Base-by-base conservation (phyloP, 2,113 vertebrate species). In the Copsychus sechellarum region DNA sequence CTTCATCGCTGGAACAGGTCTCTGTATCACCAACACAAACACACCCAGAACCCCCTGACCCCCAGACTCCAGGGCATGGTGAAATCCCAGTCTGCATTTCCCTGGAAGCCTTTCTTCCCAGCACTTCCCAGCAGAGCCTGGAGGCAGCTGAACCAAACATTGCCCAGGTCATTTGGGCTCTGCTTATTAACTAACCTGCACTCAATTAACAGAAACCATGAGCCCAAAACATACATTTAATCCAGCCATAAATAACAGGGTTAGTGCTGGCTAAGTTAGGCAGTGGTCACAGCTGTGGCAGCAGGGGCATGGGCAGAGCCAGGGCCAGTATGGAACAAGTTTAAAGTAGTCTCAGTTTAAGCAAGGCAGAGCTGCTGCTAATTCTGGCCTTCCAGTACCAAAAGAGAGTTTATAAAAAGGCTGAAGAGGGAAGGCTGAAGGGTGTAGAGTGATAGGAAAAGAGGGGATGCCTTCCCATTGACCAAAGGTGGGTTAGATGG, bases 1-100 rank as follows among this genome's bases (percentile, higher is more conserved):
- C 98, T 76, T 98, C 98, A 57, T 99, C 98, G 0, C 99, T 99
- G 96, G 36, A 96, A 96, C 12, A 24, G 34, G 58, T 33, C 61
- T 78, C 79, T 0, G 43, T 20, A 21, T 54, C 87, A 86, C 29
- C 48, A 40, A 38, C 50, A 74, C 0, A 4, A 47, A 79, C 2
- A 3, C 25, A 53, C 13, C 24, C 38, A 86, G 26, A 86, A 10
- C 12, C 12, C 56, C 31, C 48, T 14, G 34, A 64, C 6, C 40
- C 11, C 38, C 65, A 19, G 43, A 14, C 26, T 20, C 36, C 36
- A n/a, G 2, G 15, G 10, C 16, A 66, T 29, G 61, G 60, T 22
- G n/a, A 93, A 61, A 62, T 19, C 47, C 66, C 70, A 61, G 71
- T 1, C 71, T 71, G 69, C 56, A 28, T 48, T 38, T 80, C 29